Base-by-base conservation (phyloP, 2,113 vertebrate genomes). In the Opisthocomus hoazin region DNA sequence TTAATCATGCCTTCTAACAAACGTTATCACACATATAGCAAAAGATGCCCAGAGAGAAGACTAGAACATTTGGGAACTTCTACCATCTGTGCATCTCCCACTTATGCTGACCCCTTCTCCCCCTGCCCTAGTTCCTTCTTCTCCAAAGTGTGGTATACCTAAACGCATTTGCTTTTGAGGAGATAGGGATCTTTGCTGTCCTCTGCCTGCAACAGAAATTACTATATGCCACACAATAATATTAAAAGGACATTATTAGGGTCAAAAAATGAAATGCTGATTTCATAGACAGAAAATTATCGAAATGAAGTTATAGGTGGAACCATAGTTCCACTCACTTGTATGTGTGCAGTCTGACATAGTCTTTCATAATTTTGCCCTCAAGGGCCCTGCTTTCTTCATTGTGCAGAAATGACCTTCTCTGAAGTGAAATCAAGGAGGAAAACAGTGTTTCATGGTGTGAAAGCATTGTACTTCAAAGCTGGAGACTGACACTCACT, bases 1-100 rank as follows among this genome's bases (percentile, higher is more conserved):
- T 89, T 95, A 96, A 90, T 93, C 92, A 91, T 93, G 80, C 73
- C 86, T 96, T 92, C 89, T 92, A 95, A 87, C 84, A 92, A 94
- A 96, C 92, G 84, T 79, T 96, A 87, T 87, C 89, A 84, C 77
- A 94, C 57, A 64, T 6, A 92, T 69, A 89, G 86, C 66, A 89
- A 93, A 92, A 93, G 83, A 93, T 89, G 60, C 74, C 61, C 91
- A 91, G 57, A 92, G 69, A 96, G 77, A 89, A 93, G 79, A 85
- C 73, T 46, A 76, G 86, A 96, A 96, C 86, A 89, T 94, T 91
- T 96, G 87, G 74, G 70, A 96, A 87, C 63, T 87, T 96, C 58
- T 76, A 75, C 92, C 95, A 93, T 94, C 90, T 96, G 90, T 96
- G 90, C 61, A 89, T 87, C 89, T 91, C 84, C 37, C 12, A 43